phyloP scores from a whole-genome alignment of 2,888 invertebrate species.

The Pristionchus arcanus region DNA sequence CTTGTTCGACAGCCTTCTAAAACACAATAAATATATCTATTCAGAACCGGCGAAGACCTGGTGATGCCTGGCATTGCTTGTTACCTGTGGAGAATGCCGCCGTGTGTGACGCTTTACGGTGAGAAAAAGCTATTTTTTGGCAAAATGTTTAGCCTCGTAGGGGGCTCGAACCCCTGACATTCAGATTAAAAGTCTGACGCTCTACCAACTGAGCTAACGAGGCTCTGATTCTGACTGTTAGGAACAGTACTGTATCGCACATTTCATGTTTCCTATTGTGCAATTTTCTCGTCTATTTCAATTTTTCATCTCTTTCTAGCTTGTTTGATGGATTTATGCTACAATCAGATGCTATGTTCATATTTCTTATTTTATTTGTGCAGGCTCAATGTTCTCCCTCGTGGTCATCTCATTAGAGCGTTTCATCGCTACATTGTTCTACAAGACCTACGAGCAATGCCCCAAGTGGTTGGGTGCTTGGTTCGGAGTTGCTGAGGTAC shows the following conservation, averaged over 20 bases:
- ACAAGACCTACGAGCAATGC: constrained; percentile 26
- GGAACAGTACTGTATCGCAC: neutral
- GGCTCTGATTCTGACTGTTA: neutral
- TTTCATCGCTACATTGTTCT: neutral
- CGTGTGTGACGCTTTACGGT: constrained; percentile 8
- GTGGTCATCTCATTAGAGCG: constrained; percentile 11
- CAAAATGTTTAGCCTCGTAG: constrained; percentile 9
- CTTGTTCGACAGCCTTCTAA: no score
- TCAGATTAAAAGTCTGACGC: constrained; percentile 36
- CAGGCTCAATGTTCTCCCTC: constrained; percentile 35
- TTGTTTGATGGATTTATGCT: neutral
- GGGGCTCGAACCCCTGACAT: no score
- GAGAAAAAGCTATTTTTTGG: neutral
- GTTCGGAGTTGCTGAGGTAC: constrained; percentile 4
- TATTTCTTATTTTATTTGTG: neutral
- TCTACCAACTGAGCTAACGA: constrained; percentile 43
- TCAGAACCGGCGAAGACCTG: constrained; percentile 11
- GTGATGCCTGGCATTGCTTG: neutral
- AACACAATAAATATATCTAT: no score
- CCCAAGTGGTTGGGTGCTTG: constrained; percentile 21
- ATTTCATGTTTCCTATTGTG: neutral
- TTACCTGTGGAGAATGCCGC: neutral
- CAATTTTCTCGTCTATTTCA: neutral
- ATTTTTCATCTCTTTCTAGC: no score
- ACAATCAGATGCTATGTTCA: no score